Conservation (phyloP, 2,113 vertebrate genomes). For the Axis porcinus region DNA sequence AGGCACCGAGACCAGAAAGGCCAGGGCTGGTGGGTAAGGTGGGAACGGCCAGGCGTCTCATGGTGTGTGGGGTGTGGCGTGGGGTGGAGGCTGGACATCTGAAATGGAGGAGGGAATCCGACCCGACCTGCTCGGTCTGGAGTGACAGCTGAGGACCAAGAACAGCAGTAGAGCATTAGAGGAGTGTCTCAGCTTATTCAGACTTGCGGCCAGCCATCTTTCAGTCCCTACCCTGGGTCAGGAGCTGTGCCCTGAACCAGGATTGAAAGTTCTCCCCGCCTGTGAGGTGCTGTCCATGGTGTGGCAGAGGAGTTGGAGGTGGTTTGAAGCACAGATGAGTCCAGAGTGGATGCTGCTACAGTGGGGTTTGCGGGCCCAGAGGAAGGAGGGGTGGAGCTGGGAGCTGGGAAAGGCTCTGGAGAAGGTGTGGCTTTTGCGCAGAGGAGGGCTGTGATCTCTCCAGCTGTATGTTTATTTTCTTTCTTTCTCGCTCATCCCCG, state of each 20-base stretch:
- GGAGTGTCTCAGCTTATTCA: neutral
- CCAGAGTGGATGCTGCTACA: accelerated
- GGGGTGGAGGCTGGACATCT: neutral
- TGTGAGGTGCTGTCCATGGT: accelerated
- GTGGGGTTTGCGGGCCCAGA: accelerated
- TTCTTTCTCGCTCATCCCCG: neutral
- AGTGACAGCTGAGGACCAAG: neutral
- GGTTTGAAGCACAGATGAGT: neutral
- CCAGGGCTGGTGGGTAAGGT: neutral
- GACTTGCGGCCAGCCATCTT: neutral
- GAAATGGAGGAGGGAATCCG: neutral
- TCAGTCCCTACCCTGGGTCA: accelerated
- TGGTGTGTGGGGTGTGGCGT: neutral
- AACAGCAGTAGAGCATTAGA: no score
- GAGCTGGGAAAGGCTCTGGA: accelerated
- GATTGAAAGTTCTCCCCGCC: neutral
- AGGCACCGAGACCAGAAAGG: neutral
- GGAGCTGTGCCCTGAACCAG: neutral
- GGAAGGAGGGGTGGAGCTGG: neutral
- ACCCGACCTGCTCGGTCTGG: neutral
- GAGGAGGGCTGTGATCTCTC: neutral
- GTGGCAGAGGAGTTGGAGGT: neutral
- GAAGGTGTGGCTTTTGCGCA: neutral
- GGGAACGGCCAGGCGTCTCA: accelerated
- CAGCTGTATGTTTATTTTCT: neutral